Evolutionary conservation across 2,113 vertebrate genomes (phyloP), one percentile per base, ranked within the genome.

Genomic region (Epinephelus lanceolatus): DNA sequence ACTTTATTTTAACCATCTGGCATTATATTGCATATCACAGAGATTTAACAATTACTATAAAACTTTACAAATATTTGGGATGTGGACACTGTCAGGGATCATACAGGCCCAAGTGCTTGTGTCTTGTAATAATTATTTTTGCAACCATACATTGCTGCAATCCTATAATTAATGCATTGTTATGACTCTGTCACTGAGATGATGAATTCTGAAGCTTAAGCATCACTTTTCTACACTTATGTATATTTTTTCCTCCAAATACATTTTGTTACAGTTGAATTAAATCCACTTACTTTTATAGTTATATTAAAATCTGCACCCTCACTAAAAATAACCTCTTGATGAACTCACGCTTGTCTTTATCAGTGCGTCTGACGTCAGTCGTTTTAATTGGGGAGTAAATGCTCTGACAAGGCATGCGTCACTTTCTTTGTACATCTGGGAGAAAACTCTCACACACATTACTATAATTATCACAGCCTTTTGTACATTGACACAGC

Each of bases 341-440:
- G 85, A 90, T 91, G 91, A 92, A 92, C 86, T 87, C 92, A 94
- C 93, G 92, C 86, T 88, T 94, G 85, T 69, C 81, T 88, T 84
- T 89, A 85, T 81, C 88, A 82, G 73, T 91, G 82, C 93, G 93
- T 94, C 90, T 97, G 95, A 97, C 95, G 96, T 96, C 95, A 96
- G 89, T 78, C 66, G 59, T 76, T 87, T 83, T 89, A 88, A 86
- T 86, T 91, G 83, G 68, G 51, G 83, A 81, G 57, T 15, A 73
- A 30, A 68, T 76, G 37, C 53, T 10, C 23, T 59, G 67, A 81
- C 68, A 71, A 61, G 33, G 42, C 59, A 23, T 86, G 78, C 78
- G 62, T 86, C 88, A 90, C 78, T 76, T 87, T 89, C 71, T 88
- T 86, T 80, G 75, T 68, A 83, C 21, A 57, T 81, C 8, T 14